phyloP scores from a whole-genome alignment of 1,140 invertebrate genomes.

The Calosoma granatense region DNA sequence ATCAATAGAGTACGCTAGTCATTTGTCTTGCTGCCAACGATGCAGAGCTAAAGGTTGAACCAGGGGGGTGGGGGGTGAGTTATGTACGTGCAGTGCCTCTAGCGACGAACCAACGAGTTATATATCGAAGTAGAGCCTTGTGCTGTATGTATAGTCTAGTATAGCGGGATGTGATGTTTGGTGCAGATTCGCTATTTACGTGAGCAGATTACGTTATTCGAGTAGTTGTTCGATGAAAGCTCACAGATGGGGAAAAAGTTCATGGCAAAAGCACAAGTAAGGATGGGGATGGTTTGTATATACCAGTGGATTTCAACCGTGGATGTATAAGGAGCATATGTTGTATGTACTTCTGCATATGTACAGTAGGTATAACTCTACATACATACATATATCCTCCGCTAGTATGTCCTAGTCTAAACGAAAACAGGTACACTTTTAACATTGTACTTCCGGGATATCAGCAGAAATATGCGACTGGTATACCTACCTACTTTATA shows the following conservation, averaged over 20 bases:
- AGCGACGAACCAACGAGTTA: neutral
- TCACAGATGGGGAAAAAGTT: neutral
- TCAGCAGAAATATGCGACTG: no score
- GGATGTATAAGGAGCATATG: no score
- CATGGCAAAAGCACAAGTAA: neutral
- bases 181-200: neutral
- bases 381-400: no score
- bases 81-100: neutral
- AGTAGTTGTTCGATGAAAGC: neutral
- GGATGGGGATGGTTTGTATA: no score
- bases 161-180: neutral
- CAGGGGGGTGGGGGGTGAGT: neutral
- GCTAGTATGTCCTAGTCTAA: no score
- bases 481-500: no score
- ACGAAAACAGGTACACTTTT: no score
- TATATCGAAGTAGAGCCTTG: neutral
- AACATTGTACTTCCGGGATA: no score
- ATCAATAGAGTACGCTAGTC: neutral
- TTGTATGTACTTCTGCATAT: no score
- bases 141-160: neutral
- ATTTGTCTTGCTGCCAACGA: slow-evolving; percentile 1
- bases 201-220: neutral
- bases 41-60: neutral
- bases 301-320: no score
- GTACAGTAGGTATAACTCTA: no score